phyloP scores from a whole-genome alignment of 2,888 invertebrate genomes.

The Actias luna region DNA sequence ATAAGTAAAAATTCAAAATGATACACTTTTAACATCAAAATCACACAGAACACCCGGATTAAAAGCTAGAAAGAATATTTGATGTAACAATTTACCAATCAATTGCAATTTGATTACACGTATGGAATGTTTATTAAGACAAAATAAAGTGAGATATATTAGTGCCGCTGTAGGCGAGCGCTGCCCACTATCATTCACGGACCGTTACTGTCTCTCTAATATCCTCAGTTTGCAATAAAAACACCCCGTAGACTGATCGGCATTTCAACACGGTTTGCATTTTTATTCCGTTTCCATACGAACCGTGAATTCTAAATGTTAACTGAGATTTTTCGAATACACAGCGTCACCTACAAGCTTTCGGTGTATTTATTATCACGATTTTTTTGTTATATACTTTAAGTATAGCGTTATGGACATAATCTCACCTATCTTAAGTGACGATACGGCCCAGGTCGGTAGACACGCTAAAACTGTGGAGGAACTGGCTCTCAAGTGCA shows the following conservation, averaged over 20 bases:
- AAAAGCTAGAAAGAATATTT: too few species aligned
- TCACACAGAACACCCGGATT: too few species aligned
- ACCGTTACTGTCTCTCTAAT: neutral
- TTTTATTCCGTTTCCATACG: conserved; percentile 10
- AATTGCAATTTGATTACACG: neutral
- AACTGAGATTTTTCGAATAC: neutral
- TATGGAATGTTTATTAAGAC: neutral
- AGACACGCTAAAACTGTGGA: too few species aligned
- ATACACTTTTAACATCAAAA: too few species aligned
- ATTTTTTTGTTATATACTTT: too few species aligned
- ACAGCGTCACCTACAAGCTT: neutral
- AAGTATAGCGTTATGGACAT: too few species aligned
- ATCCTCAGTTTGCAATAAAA: conserved; percentile 1
- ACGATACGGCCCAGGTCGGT: too few species aligned
- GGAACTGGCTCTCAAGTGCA: too few species aligned
- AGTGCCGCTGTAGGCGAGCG: neutral
- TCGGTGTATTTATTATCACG: neutral
- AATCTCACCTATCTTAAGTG: too few species aligned
- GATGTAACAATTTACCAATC: too few species aligned
- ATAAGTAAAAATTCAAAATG: too few species aligned
- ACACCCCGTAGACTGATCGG: neutral
- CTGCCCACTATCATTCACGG: neutral
- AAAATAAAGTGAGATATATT: neutral
- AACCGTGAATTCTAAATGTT: neutral
- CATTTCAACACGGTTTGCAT: conserved; percentile 6